Percentiles rank a stretch among this genome's conserved stretches.
Conservation (phyloP, 1,140 invertebrate species). For the Lamellibrachia luymesi region DNA sequence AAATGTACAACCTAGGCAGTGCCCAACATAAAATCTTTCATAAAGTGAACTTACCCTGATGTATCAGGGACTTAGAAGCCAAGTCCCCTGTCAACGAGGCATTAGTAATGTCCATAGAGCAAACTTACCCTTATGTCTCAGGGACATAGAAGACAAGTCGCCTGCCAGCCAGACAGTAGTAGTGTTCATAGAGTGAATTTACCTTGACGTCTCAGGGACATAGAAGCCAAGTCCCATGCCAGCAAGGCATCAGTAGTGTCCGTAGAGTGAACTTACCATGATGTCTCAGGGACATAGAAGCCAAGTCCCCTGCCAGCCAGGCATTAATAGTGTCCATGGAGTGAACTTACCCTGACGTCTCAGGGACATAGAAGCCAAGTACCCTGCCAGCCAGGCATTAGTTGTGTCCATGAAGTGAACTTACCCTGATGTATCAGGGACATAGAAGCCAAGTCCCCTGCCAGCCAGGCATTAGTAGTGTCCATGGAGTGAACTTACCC, state of each 20-base stretch:
- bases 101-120: background rate
- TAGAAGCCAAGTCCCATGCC: too few relatives aligned
- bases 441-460: background rate
- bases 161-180: background rate
- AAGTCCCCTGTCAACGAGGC: slow-evolving; percentile 9
- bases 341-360: background rate
- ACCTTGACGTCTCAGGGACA: too few relatives aligned
- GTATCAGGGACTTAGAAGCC: too few relatives aligned
- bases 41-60: background rate
- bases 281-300: too few relatives aligned
- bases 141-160: background rate
- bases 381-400: too few relatives aligned
- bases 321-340: background rate
- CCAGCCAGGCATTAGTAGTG: background rate
- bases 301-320: too few relatives aligned
- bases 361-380: background rate
- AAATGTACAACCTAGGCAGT: too few relatives aligned
- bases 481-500: background rate
- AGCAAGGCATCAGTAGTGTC: too few relatives aligned
- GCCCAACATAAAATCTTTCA: too few relatives aligned
- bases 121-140: background rate
- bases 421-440: background rate
- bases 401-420: background rate
- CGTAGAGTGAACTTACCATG: too few relatives aligned
- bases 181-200: too few relatives aligned